phyloP scores from a whole-genome alignment of 1,140 invertebrate species.

The Idris sp. region DNA sequence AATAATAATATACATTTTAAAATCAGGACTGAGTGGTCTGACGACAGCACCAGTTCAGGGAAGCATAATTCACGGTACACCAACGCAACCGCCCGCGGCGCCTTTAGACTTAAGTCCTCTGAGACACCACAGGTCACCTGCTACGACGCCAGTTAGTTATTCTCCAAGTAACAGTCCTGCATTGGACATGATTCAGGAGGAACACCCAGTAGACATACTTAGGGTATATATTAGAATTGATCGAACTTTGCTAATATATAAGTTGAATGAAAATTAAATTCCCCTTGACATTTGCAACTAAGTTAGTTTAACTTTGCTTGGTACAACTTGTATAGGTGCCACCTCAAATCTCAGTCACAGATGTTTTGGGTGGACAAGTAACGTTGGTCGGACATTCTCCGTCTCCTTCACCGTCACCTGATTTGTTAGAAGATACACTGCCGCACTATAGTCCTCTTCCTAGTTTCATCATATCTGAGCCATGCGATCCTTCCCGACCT shows the following conservation, averaged over 20 bases:
- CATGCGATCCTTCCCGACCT: constrained; percentile 84
- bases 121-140: constrained; percentile 76
- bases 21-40: constrained; percentile 76
- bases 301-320: too few species aligned
- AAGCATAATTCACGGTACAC: constrained; percentile 77
- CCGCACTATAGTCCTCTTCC: constrained; percentile 77
- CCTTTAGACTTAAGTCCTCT: constrained; percentile 76
- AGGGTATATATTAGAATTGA: constrained; percentile 67
- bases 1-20: too few species aligned
- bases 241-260: too few species aligned
- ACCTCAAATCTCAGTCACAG: constrained; percentile 94
- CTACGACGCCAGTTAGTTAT: constrained; percentile 77
- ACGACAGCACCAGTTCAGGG: constrained; percentile 75
- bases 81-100: constrained; percentile 74
- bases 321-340: too few species aligned
- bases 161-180: constrained; percentile 81
- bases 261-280: too few species aligned
- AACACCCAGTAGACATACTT: constrained; percentile 80
- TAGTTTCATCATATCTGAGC: constrained; percentile 85
- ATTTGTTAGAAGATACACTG: constrained; percentile 73
- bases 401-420: constrained; percentile 74
- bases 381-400: constrained; percentile 84
- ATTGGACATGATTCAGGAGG: constrained; percentile 92
- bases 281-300: too few species aligned
- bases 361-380: constrained; percentile 90